phyloP scores from a whole-genome alignment of 1,140 invertebrate genomes.

The Cyclina sinensis region DNA sequence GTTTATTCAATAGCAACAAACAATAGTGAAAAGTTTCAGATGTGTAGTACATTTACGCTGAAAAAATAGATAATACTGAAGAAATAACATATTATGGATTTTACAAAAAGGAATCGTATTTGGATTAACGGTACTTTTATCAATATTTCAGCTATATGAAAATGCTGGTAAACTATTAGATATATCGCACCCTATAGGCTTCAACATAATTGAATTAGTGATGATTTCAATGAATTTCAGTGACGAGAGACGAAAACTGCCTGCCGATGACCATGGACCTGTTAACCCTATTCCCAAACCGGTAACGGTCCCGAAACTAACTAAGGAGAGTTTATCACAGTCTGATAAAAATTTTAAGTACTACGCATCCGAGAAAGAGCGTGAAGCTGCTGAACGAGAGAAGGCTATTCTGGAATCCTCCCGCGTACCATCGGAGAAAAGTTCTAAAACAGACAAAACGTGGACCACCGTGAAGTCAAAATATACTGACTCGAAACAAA shows the following conservation, averaged over 20 bases:
- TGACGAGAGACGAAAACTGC: not conserved
- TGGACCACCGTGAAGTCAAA: slow-evolving; percentile 15
- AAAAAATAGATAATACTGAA: too few species aligned
- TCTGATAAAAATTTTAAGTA: slow-evolving; percentile 24
- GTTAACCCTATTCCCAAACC: not conserved
- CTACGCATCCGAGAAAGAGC: slow-evolving; percentile 40
- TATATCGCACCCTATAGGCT: too few species aligned
- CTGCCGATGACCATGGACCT: slow-evolving; percentile 58
- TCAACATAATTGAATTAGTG: too few species aligned
- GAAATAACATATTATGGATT: too few species aligned
- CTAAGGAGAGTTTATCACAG: too few species aligned
- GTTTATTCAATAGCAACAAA: too few species aligned
- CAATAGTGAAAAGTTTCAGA: too few species aligned
- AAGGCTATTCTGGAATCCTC: not conserved
- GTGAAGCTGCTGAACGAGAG: not conserved
- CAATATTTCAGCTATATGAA: too few species aligned
- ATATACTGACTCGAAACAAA: not conserved
- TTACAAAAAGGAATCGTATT: too few species aligned
- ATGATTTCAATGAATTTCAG: not conserved
- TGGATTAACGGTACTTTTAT: too few species aligned
- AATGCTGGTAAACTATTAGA: too few species aligned
- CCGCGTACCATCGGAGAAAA: slow-evolving; percentile 33
- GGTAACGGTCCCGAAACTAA: not conserved
- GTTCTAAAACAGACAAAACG: slow-evolving; percentile 39
- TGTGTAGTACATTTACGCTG: too few species aligned